Percentiles rank a stretch among this genome's conserved stretches.
phyloP scores from a whole-genome alignment of 2,888 invertebrate species.

The Dasypolia templi region DNA sequence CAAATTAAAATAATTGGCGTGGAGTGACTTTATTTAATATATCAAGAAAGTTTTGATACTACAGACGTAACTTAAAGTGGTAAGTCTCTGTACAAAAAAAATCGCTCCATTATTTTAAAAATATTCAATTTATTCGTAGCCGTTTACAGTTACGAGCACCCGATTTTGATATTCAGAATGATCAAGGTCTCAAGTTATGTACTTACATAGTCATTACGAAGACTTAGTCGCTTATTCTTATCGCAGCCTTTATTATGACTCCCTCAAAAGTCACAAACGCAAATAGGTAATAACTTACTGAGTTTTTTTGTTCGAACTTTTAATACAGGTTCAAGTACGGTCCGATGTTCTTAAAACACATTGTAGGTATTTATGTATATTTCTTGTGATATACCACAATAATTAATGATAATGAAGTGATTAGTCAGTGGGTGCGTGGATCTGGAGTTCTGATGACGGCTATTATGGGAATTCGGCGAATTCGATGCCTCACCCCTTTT shows the following conservation, averaged over 20 bases:
- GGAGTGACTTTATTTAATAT: constrained; percentile 13
- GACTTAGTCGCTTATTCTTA: constrained; percentile 57
- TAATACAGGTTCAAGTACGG: constrained; percentile 25
- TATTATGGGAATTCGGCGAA: constrained; percentile 83
- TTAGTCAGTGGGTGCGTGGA: constrained; percentile 67
- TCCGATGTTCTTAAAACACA: neutral
- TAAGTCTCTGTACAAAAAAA: constrained; percentile 24
- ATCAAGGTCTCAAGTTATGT: constrained; percentile 53
- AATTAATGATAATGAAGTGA: constrained; percentile 78
- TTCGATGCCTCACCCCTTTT: constrained; percentile 85
- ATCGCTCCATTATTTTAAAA: constrained; percentile 58
- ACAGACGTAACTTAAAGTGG: constrained; percentile 22
- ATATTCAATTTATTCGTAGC: constrained; percentile 55
- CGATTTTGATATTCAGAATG: constrained; percentile 57
- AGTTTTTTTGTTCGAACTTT: constrained; percentile 20
- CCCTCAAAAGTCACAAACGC: constrained; percentile 42
- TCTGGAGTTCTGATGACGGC: constrained; percentile 79
- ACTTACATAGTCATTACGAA: constrained; percentile 44
- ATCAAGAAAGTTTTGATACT: constrained; percentile 25
- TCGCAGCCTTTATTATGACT: constrained; percentile 36
- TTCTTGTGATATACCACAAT: constrained; percentile 31
- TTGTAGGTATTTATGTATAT: constrained; percentile 5
- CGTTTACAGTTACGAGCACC: constrained; percentile 50
- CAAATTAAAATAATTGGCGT: constrained; percentile 18
- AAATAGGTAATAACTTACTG: constrained; percentile 40